Evolutionary conservation across 2,797 vertebrate species (phyloP), one percentile per base, ranked within the genome.

Genomic region (Acipenser ruthenus): DNA sequence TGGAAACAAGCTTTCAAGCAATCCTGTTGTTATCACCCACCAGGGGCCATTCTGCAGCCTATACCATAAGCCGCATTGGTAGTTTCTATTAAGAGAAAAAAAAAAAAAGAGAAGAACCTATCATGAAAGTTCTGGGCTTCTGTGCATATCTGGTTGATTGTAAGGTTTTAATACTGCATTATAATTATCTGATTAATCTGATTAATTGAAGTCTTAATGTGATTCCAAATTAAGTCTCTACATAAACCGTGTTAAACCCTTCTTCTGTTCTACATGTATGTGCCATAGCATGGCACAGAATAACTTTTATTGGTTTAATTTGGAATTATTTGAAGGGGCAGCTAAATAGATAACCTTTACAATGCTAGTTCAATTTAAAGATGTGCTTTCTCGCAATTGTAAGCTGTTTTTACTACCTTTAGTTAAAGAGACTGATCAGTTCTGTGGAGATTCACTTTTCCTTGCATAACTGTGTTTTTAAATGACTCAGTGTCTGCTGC

Each of bases 51-150:
- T 52, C 53, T 50, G 6, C 15, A 10, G 65, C 23, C 8, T 65
- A 60, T 62, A 55, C 56, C 69, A 65, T 56, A 71, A 61, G 66
- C 49, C 55, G 62, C 47, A 6, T 18, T 18, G 48, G 50, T 50
- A 6, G 47, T 49, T 68, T 37, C 62, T 52, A 50, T 65, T 68
- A 63, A 8, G 10, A 60, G 10, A 52, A 71, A 65, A 70, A 52
- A 55, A n/a, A n/a, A 55, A 4, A 37, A 51, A 50, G n/a, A 60
- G 12, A 61, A 49, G 50, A 48, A 50, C n/a, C 10, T 6, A 6
- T 37, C 8, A 10, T 37, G n/a, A 67, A 53, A 6, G 60, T 23
- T 18, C 8, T 18, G 8, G 6, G n/a, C 52, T 10, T 55, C n/a
- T 55, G 52, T 55, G 15, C n/a, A 7, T 15, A 62, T 62, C 18